Conservation (phyloP, 1,140 invertebrate species). For the Asbolus verrucosus region DNA sequence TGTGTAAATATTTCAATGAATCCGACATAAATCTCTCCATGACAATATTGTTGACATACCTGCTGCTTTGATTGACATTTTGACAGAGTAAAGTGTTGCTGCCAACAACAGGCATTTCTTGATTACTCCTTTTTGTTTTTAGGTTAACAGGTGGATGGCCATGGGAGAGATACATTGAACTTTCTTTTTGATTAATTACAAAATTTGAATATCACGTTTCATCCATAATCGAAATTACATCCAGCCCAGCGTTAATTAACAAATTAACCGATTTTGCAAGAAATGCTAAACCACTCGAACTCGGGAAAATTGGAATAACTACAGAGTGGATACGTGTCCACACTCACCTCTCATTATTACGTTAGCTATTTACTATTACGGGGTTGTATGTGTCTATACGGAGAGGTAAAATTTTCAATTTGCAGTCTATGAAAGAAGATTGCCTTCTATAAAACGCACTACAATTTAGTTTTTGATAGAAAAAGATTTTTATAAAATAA, state of each 20-base stretch:
- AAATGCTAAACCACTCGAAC: too few species aligned
- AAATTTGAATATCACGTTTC: slow-evolving; percentile 32
- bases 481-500: too few species aligned
- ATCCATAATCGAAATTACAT: background rate
- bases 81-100: slow-evolving; percentile 19
- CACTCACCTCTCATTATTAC: too few species aligned
- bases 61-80: slow-evolving; percentile 42
- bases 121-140: slow-evolving; percentile 43
- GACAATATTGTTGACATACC: slow-evolving; percentile 46
- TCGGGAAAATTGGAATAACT: background rate
- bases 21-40: slow-evolving; percentile 33
- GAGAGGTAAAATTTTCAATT: too few species aligned
- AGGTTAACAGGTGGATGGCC: slow-evolving; percentile 45
- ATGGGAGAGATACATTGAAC: slow-evolving; percentile 35
- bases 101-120: slow-evolving; percentile 29
- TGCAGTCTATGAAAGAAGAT: too few species aligned
- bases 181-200: slow-evolving; percentile 40
- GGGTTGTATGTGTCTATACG: too few species aligned
- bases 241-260: slow-evolving; percentile 3
- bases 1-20: slow-evolving; percentile 32
- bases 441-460: too few species aligned
- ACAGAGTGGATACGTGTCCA: too few species aligned
- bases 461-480: too few species aligned
- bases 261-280: slow-evolving; percentile 22
- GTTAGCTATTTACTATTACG: too few species aligned